These are phyloP conservation scores for Athene noctua DNA, from an alignment of 2,113 vertebrate genomes.

Conservation along the genomic window DNA sequence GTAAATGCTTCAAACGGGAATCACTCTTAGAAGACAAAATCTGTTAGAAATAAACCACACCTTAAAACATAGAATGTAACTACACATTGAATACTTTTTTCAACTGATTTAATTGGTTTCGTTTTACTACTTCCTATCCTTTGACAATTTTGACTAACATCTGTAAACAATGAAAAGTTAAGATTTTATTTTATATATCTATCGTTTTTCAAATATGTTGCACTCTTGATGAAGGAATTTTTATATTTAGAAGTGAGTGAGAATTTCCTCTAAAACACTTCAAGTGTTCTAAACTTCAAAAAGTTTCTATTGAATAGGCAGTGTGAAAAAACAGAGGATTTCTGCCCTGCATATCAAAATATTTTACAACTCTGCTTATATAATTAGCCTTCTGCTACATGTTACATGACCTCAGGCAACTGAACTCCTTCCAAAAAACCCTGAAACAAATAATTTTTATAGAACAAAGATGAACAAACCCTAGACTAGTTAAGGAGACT, in stretches of 20 bases:
- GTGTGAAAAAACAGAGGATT: not conserved
- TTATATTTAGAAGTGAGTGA: not conserved
- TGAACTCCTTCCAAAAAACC: not conserved
- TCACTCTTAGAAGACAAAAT: slow-evolving; percentile 95
- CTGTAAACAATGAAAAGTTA: not conserved
- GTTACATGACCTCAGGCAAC: not conserved
- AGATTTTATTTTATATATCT: not conserved
- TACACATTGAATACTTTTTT: not conserved
- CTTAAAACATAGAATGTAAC: not conserved
- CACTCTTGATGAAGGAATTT: not conserved
- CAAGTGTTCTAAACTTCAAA: not conserved
- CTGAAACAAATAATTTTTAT: not conserved
- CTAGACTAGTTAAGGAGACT: not conserved
- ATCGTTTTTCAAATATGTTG: not conserved
- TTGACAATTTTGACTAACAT: not conserved
- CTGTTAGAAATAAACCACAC: slow-evolving; percentile 69
- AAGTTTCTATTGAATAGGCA: not conserved
- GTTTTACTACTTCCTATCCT: not conserved
- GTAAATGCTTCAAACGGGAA: slow-evolving; percentile 91
- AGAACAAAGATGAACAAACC: not conserved
- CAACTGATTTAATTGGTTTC: not conserved
- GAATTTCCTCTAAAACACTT: not conserved
- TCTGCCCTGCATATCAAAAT: not conserved
- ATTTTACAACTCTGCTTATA: not conserved
- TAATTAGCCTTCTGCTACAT: not conserved